phyloP scores from a whole-genome alignment of 2,888 invertebrate species.

The Drosophila differens region DNA sequence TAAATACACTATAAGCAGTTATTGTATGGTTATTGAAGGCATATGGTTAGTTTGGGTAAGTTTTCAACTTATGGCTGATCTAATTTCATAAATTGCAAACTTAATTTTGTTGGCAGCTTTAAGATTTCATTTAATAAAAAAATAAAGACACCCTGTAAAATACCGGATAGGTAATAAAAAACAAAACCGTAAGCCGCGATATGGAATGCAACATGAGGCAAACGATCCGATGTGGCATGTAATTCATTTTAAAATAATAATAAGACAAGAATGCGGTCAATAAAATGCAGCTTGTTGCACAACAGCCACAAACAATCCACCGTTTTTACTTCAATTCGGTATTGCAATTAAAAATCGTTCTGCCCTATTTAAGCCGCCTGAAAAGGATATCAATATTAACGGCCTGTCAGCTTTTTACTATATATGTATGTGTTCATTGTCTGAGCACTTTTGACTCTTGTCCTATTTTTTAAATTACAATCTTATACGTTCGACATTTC shows the following conservation, averaged over 20 bases:
- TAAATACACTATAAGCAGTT: background rate
- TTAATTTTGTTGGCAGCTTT: background rate
- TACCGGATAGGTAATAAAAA: background rate
- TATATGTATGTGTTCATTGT: background rate
- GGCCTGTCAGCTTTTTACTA: background rate
- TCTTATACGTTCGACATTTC: background rate
- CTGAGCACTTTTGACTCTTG: background rate
- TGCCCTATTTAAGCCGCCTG: slow-evolving; percentile 27
- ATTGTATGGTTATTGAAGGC: background rate
- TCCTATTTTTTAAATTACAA: background rate
- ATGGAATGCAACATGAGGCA: slow-evolving; percentile 5
- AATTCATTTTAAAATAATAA: slow-evolving; percentile 81
- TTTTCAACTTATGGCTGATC: background rate
- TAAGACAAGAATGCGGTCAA: slow-evolving; percentile 60
- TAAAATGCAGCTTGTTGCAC: slow-evolving; percentile 40
- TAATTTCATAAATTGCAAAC: background rate
- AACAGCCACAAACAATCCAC: slow-evolving; percentile 3
- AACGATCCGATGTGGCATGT: slow-evolving; percentile 52
- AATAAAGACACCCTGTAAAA: background rate
- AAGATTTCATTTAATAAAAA: background rate
- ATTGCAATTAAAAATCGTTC: slow-evolving; percentile 25
- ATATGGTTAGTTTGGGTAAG: background rate
- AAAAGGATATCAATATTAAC: slow-evolving; percentile 7
- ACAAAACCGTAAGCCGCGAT: background rate
- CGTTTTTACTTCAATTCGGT: slow-evolving; percentile 6